Evolutionary conservation across 2,888 invertebrate genomes (phyloP).

Genomic region (Mythimna pallens): DNA sequence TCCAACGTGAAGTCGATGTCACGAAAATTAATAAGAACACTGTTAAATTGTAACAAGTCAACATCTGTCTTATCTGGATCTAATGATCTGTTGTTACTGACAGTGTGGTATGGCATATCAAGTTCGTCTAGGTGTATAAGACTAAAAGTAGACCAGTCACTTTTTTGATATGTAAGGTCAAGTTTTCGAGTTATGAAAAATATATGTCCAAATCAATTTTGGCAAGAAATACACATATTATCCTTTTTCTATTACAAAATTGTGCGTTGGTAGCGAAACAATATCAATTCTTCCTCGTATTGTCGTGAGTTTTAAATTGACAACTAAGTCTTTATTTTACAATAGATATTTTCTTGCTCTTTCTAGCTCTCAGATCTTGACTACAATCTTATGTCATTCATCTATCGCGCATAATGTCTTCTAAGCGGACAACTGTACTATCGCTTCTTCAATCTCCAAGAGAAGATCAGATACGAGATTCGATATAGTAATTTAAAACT

Average conservation of each 20-base stretch:
- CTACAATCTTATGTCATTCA: too few species aligned
- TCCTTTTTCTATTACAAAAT: background rate
- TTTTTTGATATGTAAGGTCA: background rate
- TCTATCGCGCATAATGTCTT: background rate
- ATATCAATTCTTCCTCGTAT: background rate
- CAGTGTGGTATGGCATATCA: slow-evolving; percentile 17
- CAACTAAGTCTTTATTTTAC: background rate
- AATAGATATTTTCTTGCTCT: background rate
- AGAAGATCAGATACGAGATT: slow-evolving; percentile 33
- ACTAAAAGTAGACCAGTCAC: background rate
- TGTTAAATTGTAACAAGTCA: slow-evolving; percentile 56
- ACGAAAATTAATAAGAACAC: slow-evolving; percentile 59
- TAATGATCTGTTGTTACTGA: slow-evolving; percentile 38
- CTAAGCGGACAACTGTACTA: background rate
- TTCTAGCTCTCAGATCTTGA: too few species aligned
- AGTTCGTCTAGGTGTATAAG: background rate
- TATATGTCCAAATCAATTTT: too few species aligned
- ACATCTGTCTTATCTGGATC: slow-evolving; percentile 47
- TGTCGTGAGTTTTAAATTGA: background rate
- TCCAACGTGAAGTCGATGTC: slow-evolving; percentile 58
- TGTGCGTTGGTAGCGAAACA: background rate
- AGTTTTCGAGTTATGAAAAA: background rate
- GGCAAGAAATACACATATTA: background rate
- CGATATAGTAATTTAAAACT: slow-evolving; percentile 31
- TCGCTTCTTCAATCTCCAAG: slow-evolving; percentile 7